Evolutionary conservation across 2,797 vertebrate genomes (phyloP).

Genomic region (Bufotes viridis): DNA sequence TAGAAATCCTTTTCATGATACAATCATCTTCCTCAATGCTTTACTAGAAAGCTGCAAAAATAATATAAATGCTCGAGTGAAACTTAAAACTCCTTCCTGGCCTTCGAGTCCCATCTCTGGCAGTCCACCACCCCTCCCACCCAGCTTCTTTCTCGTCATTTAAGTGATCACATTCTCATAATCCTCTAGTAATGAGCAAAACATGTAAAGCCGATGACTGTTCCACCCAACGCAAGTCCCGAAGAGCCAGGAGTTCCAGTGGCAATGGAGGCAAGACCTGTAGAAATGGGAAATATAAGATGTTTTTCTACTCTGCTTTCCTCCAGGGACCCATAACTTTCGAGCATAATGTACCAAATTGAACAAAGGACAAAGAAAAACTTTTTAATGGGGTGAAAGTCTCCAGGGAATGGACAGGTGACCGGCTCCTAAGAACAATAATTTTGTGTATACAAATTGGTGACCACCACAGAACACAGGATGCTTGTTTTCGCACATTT

Average conservation of each 20-base stretch:
- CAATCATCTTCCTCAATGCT: neutral
- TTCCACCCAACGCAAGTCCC: slow-evolving; percentile 26
- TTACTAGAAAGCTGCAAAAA: slow-evolving; percentile 26
- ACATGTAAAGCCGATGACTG: neutral
- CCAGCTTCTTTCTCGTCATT: slow-evolving; percentile 34
- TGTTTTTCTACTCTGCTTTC: slow-evolving; percentile 24
- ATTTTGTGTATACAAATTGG: neutral
- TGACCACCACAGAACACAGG: slow-evolving; percentile 42
- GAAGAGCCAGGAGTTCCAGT: slow-evolving; percentile 18
- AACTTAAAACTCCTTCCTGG: slow-evolving; percentile 13
- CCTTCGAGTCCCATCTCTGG: slow-evolving; percentile 17
- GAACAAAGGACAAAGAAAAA: slow-evolving; percentile 1
- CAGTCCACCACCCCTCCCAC: neutral
- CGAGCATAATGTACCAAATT: accelerated
- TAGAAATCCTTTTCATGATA: neutral
- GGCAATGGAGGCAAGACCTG: slow-evolving; percentile 31
- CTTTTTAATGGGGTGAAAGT: neutral
- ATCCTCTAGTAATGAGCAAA: slow-evolving; percentile 49
- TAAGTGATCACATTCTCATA: slow-evolving; percentile 50
- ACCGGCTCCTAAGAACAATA: slow-evolving; percentile 9
- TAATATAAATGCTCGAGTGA: neutral
- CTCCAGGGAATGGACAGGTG: neutral
- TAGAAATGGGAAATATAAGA: slow-evolving; percentile 25
- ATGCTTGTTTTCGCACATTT: slow-evolving; percentile 34
- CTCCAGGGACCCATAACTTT: slow-evolving; percentile 6